Evolutionary conservation across 2,888 invertebrate genomes (phyloP).

Genomic region (Eristalinus sepulchralis): DNA sequence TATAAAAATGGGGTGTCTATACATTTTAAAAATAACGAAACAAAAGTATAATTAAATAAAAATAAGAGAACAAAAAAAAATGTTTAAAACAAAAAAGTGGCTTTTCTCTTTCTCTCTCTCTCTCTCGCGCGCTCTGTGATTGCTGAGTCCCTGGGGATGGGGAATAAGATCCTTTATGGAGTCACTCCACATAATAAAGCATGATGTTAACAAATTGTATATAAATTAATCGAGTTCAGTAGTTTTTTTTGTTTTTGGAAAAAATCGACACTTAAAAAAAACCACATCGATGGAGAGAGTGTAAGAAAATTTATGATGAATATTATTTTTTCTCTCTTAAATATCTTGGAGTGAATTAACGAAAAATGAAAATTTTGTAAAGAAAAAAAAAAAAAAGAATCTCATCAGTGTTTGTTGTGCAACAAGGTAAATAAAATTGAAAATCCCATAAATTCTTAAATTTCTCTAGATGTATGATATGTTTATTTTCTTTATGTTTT

Average conservation of each 20-base stretch:
- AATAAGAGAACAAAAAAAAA: conserved; percentile 37
- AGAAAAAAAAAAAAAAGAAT: neutral
- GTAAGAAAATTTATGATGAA: neutral
- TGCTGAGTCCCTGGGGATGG: neutral
- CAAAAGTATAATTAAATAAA: conserved; percentile 46
- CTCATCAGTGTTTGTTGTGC: conserved; percentile 50
- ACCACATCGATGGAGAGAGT: neutral
- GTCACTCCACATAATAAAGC: neutral
- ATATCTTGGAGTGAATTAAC: neutral
- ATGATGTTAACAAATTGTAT: neutral
- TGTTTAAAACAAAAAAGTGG: conserved; percentile 17
- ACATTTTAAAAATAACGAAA: conserved; percentile 20
- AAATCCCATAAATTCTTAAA: neutral
- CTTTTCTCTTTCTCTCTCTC: conserved; percentile 23
- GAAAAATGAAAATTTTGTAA: neutral
- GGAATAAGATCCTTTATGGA: neutral
- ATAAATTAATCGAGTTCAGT: neutral
- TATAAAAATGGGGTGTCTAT: conserved; percentile 44
- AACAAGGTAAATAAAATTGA: conserved; percentile 63
- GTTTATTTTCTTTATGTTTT: neutral
- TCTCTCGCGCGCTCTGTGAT: neutral
- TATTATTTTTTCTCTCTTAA: neutral
- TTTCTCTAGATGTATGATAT: neutral
- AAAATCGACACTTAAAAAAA: neutral
- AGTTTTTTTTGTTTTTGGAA: neutral